A percentile compares a stretch with the other conserved stretches of the same genome.
Evolutionary conservation across 2,113 vertebrate species (phyloP).

Genomic region (Clarias macrocephalus): DNA sequence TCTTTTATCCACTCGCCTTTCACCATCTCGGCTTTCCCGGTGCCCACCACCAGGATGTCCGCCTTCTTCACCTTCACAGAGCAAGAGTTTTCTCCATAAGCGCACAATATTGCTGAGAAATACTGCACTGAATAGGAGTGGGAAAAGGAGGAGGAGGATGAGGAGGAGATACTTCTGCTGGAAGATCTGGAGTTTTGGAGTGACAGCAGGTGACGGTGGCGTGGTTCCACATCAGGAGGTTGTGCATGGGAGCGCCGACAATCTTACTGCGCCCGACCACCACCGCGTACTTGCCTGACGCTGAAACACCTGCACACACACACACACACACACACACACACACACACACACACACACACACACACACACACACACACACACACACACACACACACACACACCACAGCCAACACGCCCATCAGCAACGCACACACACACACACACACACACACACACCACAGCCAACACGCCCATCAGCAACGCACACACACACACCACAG

Average conservation of each 20-base stretch:
- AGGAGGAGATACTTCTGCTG: constrained; percentile 74
- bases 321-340: not conserved
- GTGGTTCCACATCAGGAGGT: constrained; percentile 90
- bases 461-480: too few relatives aligned
- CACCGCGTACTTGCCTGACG: constrained; percentile 85
- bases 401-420: too few relatives aligned
- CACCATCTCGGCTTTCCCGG: constrained; percentile 90
- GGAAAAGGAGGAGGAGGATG: not conserved
- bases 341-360: too few relatives aligned
- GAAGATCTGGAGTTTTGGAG: constrained; percentile 83
- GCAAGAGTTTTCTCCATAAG: not conserved
- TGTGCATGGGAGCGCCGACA: constrained; percentile 92
- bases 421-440: too few relatives aligned
- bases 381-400: too few relatives aligned
- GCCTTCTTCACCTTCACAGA: constrained; percentile 77
- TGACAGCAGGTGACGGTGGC: constrained; percentile 95
- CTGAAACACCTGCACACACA: constrained; percentile 76
- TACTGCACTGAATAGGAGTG: not conserved
- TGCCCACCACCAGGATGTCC: constrained; percentile 92
- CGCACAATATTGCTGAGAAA: not conserved
- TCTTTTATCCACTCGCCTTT: constrained; percentile 95
- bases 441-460: too few relatives aligned
- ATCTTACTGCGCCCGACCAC: constrained; percentile 96
- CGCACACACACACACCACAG: too few relatives aligned
- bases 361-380: too few relatives aligned